Evolutionary conservation across 2,113 vertebrate species (phyloP).

Genomic region (Tragelaphus scriptus): DNA sequence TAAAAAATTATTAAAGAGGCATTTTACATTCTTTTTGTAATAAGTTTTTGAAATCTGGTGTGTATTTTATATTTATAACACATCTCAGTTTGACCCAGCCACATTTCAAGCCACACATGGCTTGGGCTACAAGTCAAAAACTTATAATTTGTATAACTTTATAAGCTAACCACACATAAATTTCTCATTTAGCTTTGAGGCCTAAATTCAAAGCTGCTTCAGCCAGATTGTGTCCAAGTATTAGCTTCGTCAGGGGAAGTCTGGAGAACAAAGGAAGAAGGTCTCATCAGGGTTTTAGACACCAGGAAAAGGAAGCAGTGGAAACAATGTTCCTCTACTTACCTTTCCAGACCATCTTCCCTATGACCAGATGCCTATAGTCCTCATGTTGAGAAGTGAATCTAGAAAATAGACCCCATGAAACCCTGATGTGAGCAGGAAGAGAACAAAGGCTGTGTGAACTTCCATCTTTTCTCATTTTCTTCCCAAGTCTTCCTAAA

Average conservation of each 20-base stretch:
- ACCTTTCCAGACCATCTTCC: not conserved
- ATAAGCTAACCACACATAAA: no score
- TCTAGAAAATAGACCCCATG: not conserved
- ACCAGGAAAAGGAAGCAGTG: not conserved
- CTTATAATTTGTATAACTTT: not conserved
- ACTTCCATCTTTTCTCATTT: not conserved
- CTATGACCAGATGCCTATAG: not conserved
- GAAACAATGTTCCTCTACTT: not conserved
- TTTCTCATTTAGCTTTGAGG: not conserved
- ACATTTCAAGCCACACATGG: rapidly evolving
- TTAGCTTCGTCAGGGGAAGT: not conserved
- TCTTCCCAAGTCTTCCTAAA: not conserved
- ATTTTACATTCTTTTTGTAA: not conserved
- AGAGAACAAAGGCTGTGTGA: not conserved
- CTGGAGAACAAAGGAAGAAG: not conserved
- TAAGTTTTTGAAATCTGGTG: not conserved
- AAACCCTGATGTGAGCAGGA: not conserved
- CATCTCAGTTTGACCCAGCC: not conserved
- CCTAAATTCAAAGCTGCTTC: not conserved
- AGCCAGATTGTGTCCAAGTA: not conserved
- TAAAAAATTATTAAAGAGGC: not conserved
- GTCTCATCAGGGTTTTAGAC: not conserved
- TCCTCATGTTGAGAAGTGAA: not conserved
- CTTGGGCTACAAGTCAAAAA: not conserved
- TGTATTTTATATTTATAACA: not conserved